Base-by-base conservation (phyloP, 2,797 vertebrate genomes). In the Gallinago stenura region DNA sequence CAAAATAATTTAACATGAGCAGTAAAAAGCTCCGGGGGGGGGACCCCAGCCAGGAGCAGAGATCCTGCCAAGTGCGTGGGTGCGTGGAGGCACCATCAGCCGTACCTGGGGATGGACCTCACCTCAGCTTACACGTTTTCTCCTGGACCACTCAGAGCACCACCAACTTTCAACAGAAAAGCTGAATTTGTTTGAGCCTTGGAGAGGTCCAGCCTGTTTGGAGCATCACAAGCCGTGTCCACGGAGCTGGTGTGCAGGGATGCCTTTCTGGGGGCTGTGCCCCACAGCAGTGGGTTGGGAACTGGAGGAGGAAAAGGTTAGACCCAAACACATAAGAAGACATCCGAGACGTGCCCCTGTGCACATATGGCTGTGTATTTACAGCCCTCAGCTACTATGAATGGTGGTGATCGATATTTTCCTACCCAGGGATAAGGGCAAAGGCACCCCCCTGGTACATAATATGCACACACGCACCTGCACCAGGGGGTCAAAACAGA, bases 361-460 rank as follows among this genome's bases (percentile, higher is more conserved):
- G 60, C 25, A n/a, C 5, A 4, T 31, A 33, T 15, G 6, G 54
- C 15, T 1, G 1, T 22, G 2, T 12, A 28, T 57, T 35, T 76
- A n/a, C 37, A 83, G 28, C 39, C 26, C 12, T 43, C 53, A 51
- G 43, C 30, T 81, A 17, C 69, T 14, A 21, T 0, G 0, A 50
- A 56, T 1, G 4, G 22, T 11, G 17, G 24, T 7, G 43, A 16
- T 11, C 0, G 0, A 5, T 18, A 24, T 2, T 25, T 56, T 64
- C 20, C 60, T 56, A 39, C 2, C 11, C 2, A 1, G 79, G 24
- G 9, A 35, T 7, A 20, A n/a, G 30, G 58, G 21, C 31, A 68
- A 84, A 93, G 33, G 43, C 33, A 15, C 2, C 45, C 19, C 19
- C 19, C n/a, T 43, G 50, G 4, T 11, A 17, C 3, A 18, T 15